These are phyloP conservation scores for Phyllostomus hastatus DNA, from an alignment of 2,113 vertebrate genomes.

Conservation along the genomic window DNA sequence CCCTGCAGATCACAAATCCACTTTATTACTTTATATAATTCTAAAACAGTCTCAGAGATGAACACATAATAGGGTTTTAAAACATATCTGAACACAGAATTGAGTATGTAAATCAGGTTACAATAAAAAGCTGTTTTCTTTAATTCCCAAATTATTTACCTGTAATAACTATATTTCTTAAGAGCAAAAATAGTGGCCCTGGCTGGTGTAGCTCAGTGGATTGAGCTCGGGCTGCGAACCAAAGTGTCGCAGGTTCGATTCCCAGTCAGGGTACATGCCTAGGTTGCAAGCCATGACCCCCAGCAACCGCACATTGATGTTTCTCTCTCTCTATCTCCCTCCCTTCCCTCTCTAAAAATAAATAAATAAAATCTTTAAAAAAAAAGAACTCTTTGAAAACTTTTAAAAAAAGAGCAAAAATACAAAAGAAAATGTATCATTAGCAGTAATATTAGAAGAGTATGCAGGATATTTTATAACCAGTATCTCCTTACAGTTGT, in stretches of 20 bases:
- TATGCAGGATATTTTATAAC: slow-evolving; percentile 24
- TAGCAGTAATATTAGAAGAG: background rate
- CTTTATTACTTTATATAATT: background rate
- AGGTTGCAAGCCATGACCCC: too few species aligned
- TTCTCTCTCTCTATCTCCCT: too few species aligned
- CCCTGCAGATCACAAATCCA: background rate
- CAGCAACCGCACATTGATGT: too few species aligned
- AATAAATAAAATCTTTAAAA: too few species aligned
- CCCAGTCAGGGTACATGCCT: too few species aligned
- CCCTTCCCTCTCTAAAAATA: too few species aligned
- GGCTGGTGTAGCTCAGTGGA: too few species aligned
- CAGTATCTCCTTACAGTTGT: background rate
- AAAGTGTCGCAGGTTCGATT: too few species aligned
- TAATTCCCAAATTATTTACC: background rate
- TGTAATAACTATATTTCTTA: slow-evolving; percentile 9
- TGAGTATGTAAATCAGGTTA: background rate
- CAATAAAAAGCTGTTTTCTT: background rate
- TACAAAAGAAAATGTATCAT: background rate
- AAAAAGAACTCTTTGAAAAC: too few species aligned
- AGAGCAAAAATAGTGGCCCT: background rate
- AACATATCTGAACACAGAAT: background rate
- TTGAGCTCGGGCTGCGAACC: too few species aligned
- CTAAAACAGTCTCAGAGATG: background rate
- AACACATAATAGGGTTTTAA: background rate
- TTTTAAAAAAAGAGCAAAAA: background rate